Conservation (phyloP, 2,113 vertebrate genomes). For the Dasypus novemcinctus region DNA sequence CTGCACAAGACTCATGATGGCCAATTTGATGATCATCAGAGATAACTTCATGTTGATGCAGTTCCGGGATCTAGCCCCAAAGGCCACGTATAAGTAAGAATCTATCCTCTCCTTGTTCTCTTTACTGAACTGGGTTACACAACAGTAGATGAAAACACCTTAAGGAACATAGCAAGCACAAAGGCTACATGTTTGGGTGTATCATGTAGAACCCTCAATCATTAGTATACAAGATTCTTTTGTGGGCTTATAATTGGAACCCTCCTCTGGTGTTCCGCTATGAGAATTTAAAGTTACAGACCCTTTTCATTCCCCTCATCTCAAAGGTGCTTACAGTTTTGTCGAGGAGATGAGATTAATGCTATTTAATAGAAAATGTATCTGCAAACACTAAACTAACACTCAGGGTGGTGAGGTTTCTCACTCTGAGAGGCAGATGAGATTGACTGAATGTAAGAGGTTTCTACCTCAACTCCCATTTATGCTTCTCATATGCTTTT, state of each 20-base stretch:
- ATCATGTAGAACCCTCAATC: background rate
- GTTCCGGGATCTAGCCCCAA: slow-evolving; percentile 87
- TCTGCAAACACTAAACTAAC: background rate
- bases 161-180: too few species aligned
- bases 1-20: slow-evolving; percentile 82
- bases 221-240: background rate
- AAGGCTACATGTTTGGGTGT: background rate
- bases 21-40: slow-evolving; percentile 85
- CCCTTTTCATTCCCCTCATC: fast-evolving
- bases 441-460: background rate
- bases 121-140: slow-evolving; percentile 84
- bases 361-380: background rate
- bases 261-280: background rate
- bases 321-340: background rate
- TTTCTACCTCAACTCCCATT: background rate
- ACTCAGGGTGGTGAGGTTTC: background rate
- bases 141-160: background rate
- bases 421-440: background rate
- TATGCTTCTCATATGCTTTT: background rate
- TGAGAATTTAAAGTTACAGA: background rate
- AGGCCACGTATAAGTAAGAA: slow-evolving; percentile 86
- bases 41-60: slow-evolving; percentile 90
- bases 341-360: background rate
- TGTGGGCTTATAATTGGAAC: background rate
- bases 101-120: slow-evolving; percentile 80